Conservation (phyloP, 2,888 invertebrate species). For the Drosophila fungiperda region DNA sequence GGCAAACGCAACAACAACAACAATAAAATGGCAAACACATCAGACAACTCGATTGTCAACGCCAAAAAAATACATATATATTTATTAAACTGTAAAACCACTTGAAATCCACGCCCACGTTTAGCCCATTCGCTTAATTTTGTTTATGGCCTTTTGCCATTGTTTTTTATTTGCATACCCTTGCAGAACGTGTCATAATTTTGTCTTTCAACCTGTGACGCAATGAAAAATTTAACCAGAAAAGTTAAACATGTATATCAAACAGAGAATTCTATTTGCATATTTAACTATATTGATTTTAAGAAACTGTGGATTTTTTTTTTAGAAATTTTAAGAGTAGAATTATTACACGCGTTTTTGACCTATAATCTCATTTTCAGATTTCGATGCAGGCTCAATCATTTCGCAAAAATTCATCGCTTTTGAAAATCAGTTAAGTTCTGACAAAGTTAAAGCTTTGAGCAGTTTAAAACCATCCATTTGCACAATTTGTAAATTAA, state of each 20-base stretch:
- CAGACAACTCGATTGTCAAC: constrained; percentile 25
- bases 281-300: neutral
- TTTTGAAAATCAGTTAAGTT: neutral
- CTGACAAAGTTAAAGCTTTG: neutral
- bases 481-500: too few species aligned
- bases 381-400: too few species aligned
- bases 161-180: constrained; percentile 21
- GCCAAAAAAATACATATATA: neutral
- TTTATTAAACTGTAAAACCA: neutral
- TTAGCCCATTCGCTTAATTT: neutral
- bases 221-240: neutral
- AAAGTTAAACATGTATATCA: neutral
- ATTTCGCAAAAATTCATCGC: neutral
- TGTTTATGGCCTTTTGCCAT: constrained; percentile 23
- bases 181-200: neutral
- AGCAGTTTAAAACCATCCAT: neutral
- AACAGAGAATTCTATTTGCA: neutral
- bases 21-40: neutral
- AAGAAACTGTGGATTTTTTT: neutral
- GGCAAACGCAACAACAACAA: neutral
- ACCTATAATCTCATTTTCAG: neutral
- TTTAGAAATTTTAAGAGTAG: neutral
- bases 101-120: constrained; percentile 20
- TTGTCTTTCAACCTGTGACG: neutral
- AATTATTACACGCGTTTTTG: neutral